Conservation (phyloP, 1,140 invertebrate species). For the Meloidogyne chitwoodi region DNA sequence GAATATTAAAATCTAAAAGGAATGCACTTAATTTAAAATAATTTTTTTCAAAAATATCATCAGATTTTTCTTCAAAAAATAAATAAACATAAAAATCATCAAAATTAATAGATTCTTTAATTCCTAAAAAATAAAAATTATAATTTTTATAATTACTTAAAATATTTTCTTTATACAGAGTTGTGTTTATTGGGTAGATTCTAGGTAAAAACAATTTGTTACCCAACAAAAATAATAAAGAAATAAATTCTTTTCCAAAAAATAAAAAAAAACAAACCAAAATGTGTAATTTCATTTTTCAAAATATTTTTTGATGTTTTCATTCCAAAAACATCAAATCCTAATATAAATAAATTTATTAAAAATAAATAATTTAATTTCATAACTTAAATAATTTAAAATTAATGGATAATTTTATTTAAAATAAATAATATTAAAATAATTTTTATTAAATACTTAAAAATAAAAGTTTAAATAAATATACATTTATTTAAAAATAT, state of each 20-base stretch:
- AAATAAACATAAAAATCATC: background rate
- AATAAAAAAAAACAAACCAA: background rate
- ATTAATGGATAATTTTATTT: too few relatives aligned
- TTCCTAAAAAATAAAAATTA: background rate
- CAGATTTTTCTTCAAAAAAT: background rate
- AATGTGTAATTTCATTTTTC: background rate
- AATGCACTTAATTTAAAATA: background rate
- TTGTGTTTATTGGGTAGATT: too few relatives aligned
- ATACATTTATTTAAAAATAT: too few relatives aligned
- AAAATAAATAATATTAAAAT: too few relatives aligned
- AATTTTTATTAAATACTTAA: too few relatives aligned
- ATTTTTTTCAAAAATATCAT: background rate
- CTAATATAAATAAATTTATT: background rate
- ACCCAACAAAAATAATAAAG: too few relatives aligned
- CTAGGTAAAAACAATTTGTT: too few relatives aligned
- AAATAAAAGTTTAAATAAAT: too few relatives aligned
- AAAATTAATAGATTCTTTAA: background rate
- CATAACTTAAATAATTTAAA: background rate
- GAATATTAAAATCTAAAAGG: background rate
- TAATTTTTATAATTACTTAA: too few relatives aligned
- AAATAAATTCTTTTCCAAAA: too few relatives aligned
- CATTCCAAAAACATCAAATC: background rate
- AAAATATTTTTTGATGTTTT: background rate
- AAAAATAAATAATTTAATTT: background rate
- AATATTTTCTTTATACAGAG: too few relatives aligned